Evolutionary conservation across 1,140 invertebrate genomes (phyloP).

Genomic region (Paraescarpia echinospica): DNA sequence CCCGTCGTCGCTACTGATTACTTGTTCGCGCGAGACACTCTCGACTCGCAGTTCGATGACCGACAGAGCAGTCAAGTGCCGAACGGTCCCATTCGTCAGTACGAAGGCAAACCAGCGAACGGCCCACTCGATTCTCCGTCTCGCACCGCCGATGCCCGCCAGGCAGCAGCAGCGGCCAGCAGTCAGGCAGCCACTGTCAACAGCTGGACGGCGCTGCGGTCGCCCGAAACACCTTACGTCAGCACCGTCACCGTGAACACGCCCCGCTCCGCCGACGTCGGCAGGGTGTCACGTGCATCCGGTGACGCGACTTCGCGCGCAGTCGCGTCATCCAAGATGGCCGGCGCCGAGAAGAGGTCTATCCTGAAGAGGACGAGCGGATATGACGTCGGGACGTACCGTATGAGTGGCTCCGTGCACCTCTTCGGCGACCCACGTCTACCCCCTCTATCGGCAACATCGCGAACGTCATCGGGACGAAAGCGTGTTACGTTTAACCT

Average conservation of each 20-base stretch:
- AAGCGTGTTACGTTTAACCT: neutral
- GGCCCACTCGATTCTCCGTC: neutral
- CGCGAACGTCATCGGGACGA: neutral
- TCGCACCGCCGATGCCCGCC: neutral
- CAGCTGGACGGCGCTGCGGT: neutral
- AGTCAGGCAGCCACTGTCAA: neutral
- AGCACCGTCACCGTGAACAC: neutral
- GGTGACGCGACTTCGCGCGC: neutral
- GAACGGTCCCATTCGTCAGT: neutral
- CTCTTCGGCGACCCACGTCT: neutral
- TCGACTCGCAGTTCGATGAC: neutral
- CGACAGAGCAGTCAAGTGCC: no score
- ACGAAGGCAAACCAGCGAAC: neutral
- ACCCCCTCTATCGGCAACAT: neutral
- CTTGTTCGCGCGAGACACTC: neutral
- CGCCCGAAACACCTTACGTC: neutral
- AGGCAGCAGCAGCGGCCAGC: neutral
- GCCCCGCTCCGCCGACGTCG: neutral
- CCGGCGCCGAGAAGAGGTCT: neutral
- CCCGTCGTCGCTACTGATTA: neutral
- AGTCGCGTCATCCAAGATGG: neutral
- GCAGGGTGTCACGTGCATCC: neutral
- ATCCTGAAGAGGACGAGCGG: conserved; percentile 3
- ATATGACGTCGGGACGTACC: neutral
- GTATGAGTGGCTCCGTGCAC: neutral